Evolutionary conservation across 2,797 vertebrate species (phyloP), one percentile per base, ranked within the genome.

Genomic region (Simalia tracyae): DNA sequence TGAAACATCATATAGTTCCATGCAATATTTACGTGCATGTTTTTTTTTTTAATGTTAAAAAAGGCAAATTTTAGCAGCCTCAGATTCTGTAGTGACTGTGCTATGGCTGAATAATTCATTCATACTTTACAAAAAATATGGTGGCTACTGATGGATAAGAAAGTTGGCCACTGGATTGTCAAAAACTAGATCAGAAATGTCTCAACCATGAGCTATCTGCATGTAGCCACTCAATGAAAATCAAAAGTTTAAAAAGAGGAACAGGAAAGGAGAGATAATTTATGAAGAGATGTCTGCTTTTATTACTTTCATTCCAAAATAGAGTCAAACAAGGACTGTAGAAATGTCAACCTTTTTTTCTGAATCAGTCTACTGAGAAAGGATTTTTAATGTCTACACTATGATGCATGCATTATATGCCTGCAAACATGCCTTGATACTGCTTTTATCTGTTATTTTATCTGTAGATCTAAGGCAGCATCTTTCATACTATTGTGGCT

Each of bases 361-460:
- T 42, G 7, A 94, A 26, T 89, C 84, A 84, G 92, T 93, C 76
- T 87, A 17, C 91, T 84, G 10, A 31, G 92, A 88, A 17, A 22
- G 9, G 4, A 26, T 60, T 86, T 50, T 93, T 93, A 68, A n/a
- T 54, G 50, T 6, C 57, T 94, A 87, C 42, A 19, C 31, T 91
- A 50, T 26, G 84, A 2, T 17, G 89, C 59, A 90, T 86, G 89
- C n/a, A 72, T 63, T 50, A 2, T 2, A 42, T 89, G 89, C 31
- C 87, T 89, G 31, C 4, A 91, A 54, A 93, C 50, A 28, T 26
- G 59, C 57, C 31, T 76, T 76, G 64, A 89, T 72, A 86, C 59
- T 90, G 26, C 61, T 91, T 91, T 93, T 89, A 57, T 86, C 42
- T 66, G 86, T 84, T 90, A 87, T 90, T 90, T 91, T n/a, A 42